Conservation (phyloP, 35 echinoderm and acorn worm species). For the Anneissia japonica region DNA sequence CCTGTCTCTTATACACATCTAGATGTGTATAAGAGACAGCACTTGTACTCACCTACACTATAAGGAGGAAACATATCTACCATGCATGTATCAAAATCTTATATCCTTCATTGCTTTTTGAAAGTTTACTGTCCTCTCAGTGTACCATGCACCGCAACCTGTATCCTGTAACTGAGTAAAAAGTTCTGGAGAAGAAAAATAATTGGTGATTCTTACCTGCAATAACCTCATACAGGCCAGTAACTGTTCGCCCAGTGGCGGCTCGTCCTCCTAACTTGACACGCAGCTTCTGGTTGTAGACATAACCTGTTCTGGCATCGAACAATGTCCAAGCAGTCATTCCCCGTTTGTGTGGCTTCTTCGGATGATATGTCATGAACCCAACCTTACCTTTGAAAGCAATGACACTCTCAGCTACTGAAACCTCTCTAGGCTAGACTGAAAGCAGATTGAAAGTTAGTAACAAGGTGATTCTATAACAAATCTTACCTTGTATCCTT, state of each 20-base stretch:
- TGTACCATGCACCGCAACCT: constrained; percentile 42
- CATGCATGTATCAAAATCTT: too few relatives aligned
- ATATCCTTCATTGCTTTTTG: too few relatives aligned
- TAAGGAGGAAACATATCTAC: too few relatives aligned
- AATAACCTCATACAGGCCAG: background rate
- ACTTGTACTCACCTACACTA: too few relatives aligned
- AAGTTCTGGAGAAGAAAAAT: constrained; percentile 11
- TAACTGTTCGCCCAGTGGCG: constrained; percentile 2
- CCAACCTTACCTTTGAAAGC: constrained; percentile 1
- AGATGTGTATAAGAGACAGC: too few relatives aligned
- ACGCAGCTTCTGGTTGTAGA: background rate
- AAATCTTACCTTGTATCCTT: constrained; percentile 21
- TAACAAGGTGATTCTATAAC: constrained; percentile 9
- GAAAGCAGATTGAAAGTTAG: background rate
- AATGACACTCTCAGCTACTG: constrained; percentile 13
- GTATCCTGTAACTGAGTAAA: constrained; percentile 8
- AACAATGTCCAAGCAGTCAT: background rate
- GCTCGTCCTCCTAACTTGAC: too few relatives aligned
- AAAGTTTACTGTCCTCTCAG: too few relatives aligned
- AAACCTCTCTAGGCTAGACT: background rate
- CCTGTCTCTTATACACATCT: too few relatives aligned
- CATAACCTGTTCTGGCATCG: constrained; percentile 8
- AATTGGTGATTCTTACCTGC: constrained; percentile 29
- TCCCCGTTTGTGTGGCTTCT: constrained; percentile 13
- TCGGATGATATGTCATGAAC: constrained; percentile 8